Evolutionary conservation across 2,888 invertebrate genomes (phyloP).

Genomic region (Chloromyia formosa): DNA sequence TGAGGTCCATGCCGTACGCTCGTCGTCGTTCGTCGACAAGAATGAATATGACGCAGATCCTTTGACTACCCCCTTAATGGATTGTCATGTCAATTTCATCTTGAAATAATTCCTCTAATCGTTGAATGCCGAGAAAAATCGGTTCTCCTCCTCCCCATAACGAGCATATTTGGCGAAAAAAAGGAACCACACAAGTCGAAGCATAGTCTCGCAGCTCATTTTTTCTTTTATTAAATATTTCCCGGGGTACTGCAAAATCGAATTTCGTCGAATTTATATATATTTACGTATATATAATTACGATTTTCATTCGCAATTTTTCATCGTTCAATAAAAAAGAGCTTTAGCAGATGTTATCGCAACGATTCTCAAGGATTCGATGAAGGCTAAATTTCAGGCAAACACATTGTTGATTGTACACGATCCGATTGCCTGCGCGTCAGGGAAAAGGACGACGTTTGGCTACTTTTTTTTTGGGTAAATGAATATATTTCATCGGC

Average conservation of each 20-base stretch:
- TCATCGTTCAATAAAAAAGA: slow-evolving; percentile 10
- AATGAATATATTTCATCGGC: slow-evolving; percentile 33
- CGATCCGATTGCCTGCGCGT: too few relatives aligned
- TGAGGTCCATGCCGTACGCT: background rate
- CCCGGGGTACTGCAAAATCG: background rate
- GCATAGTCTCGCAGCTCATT: background rate
- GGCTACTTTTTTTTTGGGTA: background rate
- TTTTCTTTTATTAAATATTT: background rate
- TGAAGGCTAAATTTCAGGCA: background rate
- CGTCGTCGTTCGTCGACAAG: background rate
- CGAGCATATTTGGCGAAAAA: background rate
- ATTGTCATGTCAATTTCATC: slow-evolving; percentile 24
- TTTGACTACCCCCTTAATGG: slow-evolving; percentile 27
- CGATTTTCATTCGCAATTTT: slow-evolving; percentile 19
- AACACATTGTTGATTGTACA: background rate
- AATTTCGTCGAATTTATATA: too few relatives aligned
- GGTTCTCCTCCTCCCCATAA: background rate
- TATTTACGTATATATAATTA: slow-evolving; percentile 7
- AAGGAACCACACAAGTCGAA: too few relatives aligned
- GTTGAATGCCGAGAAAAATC: background rate
- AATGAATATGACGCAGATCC: slow-evolving; percentile 7
- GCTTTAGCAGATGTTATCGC: slow-evolving; percentile 11
- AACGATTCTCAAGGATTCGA: background rate
- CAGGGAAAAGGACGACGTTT: background rate
- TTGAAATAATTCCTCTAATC: slow-evolving; percentile 15